Percentiles rank a stretch among this genome's conserved stretches.
These are phyloP conservation scores for Cantharis lateralis DNA, from an alignment of 2,888 invertebrate genomes.

Conservation along the genomic window DNA sequence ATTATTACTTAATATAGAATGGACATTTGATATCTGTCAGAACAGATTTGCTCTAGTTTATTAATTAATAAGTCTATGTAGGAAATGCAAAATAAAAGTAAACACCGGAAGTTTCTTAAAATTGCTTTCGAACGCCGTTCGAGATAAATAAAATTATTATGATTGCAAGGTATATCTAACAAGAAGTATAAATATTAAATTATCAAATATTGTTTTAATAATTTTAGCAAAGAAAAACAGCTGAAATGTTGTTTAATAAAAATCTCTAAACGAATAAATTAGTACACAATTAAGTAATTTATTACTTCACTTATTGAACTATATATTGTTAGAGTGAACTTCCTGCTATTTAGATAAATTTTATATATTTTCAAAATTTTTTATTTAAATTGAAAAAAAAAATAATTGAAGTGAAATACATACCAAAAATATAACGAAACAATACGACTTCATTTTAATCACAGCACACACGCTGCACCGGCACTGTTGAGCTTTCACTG, in stretches of 20 bases:
- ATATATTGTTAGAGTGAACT: neutral
- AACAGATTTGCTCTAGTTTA: neutral
- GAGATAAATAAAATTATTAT: neutral
- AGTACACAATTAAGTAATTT: neutral
- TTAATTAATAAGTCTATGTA: neutral
- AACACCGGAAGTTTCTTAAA: neutral
- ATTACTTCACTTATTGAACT: neutral
- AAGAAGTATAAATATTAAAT: neutral
- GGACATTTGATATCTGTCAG: neutral
- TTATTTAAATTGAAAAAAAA: neutral
- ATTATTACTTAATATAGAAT: neutral
- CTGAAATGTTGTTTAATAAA: neutral
- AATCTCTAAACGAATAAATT: neutral
- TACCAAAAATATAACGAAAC: constrained; percentile 17
- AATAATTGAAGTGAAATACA: constrained; percentile 1
- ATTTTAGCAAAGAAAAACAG: neutral
- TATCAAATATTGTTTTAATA: neutral
- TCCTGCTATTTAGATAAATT: neutral
- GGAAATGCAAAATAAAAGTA: neutral
- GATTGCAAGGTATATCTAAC: neutral
- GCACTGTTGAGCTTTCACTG: constrained; percentile 31
- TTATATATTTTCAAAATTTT: neutral
- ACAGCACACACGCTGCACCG: constrained; percentile 31
- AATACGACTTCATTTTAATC: constrained; percentile 20
- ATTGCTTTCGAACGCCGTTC: neutral